Evolutionary conservation across 2,797 vertebrate species (phyloP), one percentile per base, ranked within the genome.

Genomic region (Phalanger gymnotis): DNA sequence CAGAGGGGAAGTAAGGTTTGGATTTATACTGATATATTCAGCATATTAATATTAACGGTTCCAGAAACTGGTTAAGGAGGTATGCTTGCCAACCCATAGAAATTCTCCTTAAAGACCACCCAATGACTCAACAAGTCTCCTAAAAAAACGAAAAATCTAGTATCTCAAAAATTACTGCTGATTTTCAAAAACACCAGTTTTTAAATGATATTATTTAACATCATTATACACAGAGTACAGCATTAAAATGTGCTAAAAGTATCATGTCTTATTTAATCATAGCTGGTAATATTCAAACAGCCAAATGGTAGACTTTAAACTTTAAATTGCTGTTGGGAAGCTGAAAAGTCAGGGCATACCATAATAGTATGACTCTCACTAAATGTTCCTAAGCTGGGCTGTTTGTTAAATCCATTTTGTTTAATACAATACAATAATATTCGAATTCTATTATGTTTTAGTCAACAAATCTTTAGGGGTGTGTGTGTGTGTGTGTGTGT

Each of bases 51-150:
- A 98, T 98, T 98, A 99, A 98, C 97, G 97, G 96, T 97, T 98
- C 97, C 97, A 98, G 98, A 98, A 98, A 96, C 97, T 96, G 97
- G 97, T 97, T 98, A 97, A 99, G 98, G 98, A 98, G 96, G 98
- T 97, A 97, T 96, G 95, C 22, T 9, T 93, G 92, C 92, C 96
- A 96, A 95, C 97, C 97, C 95, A 98, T 96, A 98, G 98, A 97
- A 96, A 96, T 94, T 96, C 97, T 98, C 95, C 94, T 97, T 94
- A 96, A 97, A 97, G 99, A 99, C 98, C 98, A 99, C 98, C 98
- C 99, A 99, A 97, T 7, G 81, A 66, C 28, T 96, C 96, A 93
- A 40, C 0, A 94, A 94, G 61, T 19, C 27, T 97, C 96, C 54
- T 97, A 97, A 94, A 95, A 96, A 47, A 53, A 94, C 61, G 54